Base-by-base conservation (phyloP, 2,113 vertebrate species). In the Onychostruthus taczanowskii region DNA sequence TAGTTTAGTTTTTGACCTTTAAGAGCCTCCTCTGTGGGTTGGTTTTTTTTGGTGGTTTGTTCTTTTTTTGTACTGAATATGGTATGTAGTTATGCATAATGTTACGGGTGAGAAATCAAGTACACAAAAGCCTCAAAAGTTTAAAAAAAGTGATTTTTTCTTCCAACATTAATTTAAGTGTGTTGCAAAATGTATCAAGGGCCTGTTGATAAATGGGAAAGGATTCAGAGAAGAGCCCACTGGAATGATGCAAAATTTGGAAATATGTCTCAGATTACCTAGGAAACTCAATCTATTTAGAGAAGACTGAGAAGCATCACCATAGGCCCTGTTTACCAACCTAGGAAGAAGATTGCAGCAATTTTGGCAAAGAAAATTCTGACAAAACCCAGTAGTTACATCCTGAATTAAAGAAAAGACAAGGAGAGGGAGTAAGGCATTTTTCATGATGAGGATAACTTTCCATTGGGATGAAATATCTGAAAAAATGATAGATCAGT, bases 1-100 rank as follows among this genome's bases (percentile, higher is more conserved):
- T 92, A 47, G 30, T 80, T 90, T 50, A 63, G 17, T 59, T 93
- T 89, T 73, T 97, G 93, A 96, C 86, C 86, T 97, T 96, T 96
- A 94, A 80, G 68, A 84, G 33, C 72, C 61, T 93, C 23, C 41
- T 75, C 27, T 89, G 72, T 84, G 46, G 58, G 7, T 13, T 27
- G 1, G 5, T 78, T 80, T 78, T 68, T 85, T 59, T 59, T 43
- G 6, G 33, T 44, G 53, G 14, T 37, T 68, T 73, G 50, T 76
- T 80, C 47, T 81, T 78, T 76, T 70, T 95, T 87, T 79, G 80
- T 86, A 63, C 56, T 6, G 16, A 64, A n/a, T 89, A 87, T 61
- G 52, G 46, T 78, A 78, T 88, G 72, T 59, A 80, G 72, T 84
- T 94, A 70, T 47, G 69, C 26, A 41, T 59, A 93, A 78, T 72